Base-by-base conservation (phyloP, 1,140 invertebrate genomes). In the Macrotrachela quadricornifera region DNA sequence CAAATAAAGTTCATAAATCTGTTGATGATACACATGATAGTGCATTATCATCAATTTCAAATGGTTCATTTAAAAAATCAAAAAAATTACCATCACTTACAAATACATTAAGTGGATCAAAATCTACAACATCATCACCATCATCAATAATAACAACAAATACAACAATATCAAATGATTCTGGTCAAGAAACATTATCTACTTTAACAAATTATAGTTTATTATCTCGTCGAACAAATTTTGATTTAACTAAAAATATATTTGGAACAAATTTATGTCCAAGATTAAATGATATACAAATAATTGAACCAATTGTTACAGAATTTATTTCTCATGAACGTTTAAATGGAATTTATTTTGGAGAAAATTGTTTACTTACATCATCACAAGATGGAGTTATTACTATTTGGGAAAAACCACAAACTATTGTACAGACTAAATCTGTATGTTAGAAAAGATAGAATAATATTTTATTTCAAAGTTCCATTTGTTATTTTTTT, bases 351-450 rank as follows among this genome's bases (percentile, higher is more conserved):
- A 71, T 97, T 61, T 78, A 85, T 62, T 97, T 97, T 76, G 78
- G 85, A 57, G 81, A 90, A 66, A 91, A 96, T 73, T 94, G 84
- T 72, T 79, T 97, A 64, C 78, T 97, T 46, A 92, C 87, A 50
- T 87, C 90, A 52, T 96, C 90, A 73, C 90, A 95, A 67, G 91
- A 97, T 74, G 92, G 91, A 59, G 84, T 84, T 67, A 83, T 97
- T 40, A 90, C 87, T 70, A 95, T 88, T 46, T 97, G 90, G 90
- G 85, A 85, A 56, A 73, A 91, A 59, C 91, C 92, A 30, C 21
- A 30, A 4, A 8, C 2, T 4, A 30, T 30, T 30, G 3, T 4
- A 30, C 21, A 30, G 8, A 30, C 21, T 30, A 30, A 30, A 4
- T 30, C 21, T 30, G 21, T 30, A 30, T 8, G 21, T 30, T n/a